phyloP scores from a whole-genome alignment of 2,113 vertebrate species.

The Procapra przewalskii region DNA sequence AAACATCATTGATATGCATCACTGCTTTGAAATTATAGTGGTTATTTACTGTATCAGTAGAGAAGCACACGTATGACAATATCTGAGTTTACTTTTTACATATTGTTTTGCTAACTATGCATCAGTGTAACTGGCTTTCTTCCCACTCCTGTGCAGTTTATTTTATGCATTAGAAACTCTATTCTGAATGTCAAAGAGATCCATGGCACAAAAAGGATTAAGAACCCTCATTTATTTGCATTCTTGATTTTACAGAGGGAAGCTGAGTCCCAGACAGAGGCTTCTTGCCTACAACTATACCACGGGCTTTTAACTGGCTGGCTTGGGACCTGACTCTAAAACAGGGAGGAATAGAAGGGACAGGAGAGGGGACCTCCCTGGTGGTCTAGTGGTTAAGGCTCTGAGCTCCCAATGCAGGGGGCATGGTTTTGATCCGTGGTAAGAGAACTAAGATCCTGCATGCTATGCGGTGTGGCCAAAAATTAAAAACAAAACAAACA shows the following conservation, averaged over 20 bases:
- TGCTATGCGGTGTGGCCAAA: background rate
- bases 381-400: background rate
- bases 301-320: background rate
- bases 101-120: background rate
- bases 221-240: background rate
- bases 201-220: background rate
- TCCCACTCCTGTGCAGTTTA: background rate
- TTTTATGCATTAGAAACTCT: background rate
- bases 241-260: background rate
- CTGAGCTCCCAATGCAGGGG: background rate
- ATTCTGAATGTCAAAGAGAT: background rate
- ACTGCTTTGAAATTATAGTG: background rate
- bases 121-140: background rate
- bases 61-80: background rate
- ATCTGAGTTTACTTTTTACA: background rate
- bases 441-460: background rate
- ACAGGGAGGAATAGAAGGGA: background rate
- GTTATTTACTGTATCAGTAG: background rate
- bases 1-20: background rate
- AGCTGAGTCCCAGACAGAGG: background rate
- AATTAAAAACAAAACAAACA: background rate
- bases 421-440: rapidly evolving
- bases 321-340: background rate
- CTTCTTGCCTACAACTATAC: background rate
- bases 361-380: background rate